Conservation (phyloP, 1,140 invertebrate species). For the Euborellia annulipes region DNA sequence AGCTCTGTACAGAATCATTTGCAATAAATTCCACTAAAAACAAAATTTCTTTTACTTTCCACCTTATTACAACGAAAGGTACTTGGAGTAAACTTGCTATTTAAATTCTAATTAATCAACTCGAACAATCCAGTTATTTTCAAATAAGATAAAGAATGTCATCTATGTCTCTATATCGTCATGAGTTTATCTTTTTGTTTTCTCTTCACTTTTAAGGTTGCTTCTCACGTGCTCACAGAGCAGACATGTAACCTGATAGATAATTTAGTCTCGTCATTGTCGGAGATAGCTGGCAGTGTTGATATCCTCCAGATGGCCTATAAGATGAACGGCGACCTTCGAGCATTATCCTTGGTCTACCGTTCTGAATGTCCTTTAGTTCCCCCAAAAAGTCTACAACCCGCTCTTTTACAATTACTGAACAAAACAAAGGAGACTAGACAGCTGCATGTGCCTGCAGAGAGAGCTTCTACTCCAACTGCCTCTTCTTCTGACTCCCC, state of each 20-base stretch:
- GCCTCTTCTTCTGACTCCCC: too few relatives aligned
- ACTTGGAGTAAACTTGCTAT: too few relatives aligned
- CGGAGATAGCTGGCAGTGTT: constrained; percentile 32
- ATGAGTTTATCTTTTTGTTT: too few relatives aligned
- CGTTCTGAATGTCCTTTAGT: constrained; percentile 19
- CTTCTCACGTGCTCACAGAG: constrained; percentile 39
- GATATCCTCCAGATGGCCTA: constrained; percentile 32
- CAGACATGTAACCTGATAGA: constrained; percentile 40
- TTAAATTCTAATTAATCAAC: too few relatives aligned
- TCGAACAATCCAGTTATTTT: too few relatives aligned
- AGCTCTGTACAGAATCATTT: too few relatives aligned
- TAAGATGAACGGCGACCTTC: constrained; percentile 35
- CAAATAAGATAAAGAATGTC: too few relatives aligned
- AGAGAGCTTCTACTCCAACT: too few relatives aligned
- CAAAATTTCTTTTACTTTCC: too few relatives aligned
- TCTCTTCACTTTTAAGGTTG: constrained; percentile 25
- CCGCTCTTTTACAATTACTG: constrained; percentile 20
- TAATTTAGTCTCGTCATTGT: constrained; percentile 34
- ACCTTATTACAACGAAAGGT: too few relatives aligned
- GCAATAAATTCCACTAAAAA: too few relatives aligned
- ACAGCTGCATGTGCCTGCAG: constrained; percentile 22
- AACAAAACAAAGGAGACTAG: constrained; percentile 19
- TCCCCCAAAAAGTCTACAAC: constrained; percentile 18
- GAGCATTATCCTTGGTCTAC: constrained; percentile 36
- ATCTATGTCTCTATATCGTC: too few relatives aligned